phyloP scores from a whole-genome alignment of 2,888 invertebrate genomes.

The Meteorus colon region DNA sequence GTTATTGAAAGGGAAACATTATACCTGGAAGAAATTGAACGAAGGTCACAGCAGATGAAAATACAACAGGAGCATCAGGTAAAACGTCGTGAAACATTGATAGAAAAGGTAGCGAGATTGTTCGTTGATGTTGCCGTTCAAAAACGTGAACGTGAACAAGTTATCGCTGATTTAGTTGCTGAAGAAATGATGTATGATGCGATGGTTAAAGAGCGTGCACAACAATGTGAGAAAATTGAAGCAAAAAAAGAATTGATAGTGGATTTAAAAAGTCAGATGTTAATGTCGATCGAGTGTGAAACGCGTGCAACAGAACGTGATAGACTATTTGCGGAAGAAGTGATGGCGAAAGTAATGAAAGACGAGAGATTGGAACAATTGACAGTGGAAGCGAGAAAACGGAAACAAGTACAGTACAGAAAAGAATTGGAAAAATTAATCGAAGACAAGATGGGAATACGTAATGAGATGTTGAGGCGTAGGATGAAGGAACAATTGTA shows the following conservation, averaged over 20 bases:
- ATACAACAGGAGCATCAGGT: conserved; percentile 43
- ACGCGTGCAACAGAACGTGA: conserved; percentile 57
- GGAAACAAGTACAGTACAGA: conserved; percentile 57
- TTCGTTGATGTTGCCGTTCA: conserved; percentile 51
- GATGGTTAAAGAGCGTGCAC: conserved; percentile 53
- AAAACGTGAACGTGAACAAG: conserved; percentile 52
- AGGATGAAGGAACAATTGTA: conserved; percentile 48
- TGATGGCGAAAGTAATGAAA: conserved; percentile 59
- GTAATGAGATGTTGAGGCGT: conserved; percentile 54
- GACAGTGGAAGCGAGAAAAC: conserved; percentile 57
- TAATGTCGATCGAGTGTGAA: conserved; percentile 56
- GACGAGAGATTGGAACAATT: conserved; percentile 58
- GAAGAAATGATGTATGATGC: conserved; percentile 59
- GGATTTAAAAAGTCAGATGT: conserved; percentile 60
- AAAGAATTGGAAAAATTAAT: conserved; percentile 60
- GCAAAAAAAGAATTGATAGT: conserved; percentile 53
- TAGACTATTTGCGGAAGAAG: conserved; percentile 58
- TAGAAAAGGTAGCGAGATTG: conserved; percentile 50
- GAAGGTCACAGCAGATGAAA: conserved; percentile 47
- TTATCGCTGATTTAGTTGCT: conserved; percentile 57
- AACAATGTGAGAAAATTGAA: conserved; percentile 48
- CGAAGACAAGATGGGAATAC: conserved; percentile 56
- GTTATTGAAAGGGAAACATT: conserved; percentile 39
- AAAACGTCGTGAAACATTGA: conserved; percentile 47
- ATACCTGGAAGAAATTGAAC: conserved; percentile 55